Percentiles rank a stretch among this genome's conserved stretches.
Conservation (phyloP, 2,797 vertebrate genomes). For the Catharus ustulatus region DNA sequence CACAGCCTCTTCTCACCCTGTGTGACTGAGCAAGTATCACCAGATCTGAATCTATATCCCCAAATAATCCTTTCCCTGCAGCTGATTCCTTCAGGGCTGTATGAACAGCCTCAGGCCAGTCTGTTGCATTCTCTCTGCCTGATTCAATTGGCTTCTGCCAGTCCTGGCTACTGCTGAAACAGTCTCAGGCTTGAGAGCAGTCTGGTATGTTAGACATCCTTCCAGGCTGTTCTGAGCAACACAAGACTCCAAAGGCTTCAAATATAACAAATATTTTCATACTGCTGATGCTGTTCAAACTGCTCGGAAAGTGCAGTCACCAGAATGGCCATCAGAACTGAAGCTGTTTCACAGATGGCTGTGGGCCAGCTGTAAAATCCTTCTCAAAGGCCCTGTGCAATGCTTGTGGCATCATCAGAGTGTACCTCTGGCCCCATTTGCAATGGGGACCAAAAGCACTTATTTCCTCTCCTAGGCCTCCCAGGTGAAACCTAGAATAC, state of each 20-base stretch:
- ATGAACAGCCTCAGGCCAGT: neutral
- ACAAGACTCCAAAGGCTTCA: neutral
- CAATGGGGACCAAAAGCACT: neutral
- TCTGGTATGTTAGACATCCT: neutral
- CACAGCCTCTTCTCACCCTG: neutral
- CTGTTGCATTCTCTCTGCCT: neutral
- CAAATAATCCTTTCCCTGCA: neutral
- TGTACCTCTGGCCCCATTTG: accelerated
- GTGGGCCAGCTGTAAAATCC: neutral
- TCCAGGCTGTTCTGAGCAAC: neutral
- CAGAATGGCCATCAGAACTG: neutral
- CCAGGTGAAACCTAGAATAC: neutral
- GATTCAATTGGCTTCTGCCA: neutral
- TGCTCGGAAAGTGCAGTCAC: neutral
- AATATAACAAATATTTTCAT: neutral
- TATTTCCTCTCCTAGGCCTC: neutral
- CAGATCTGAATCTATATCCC: neutral
- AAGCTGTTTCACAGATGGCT: neutral
- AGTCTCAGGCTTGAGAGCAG: neutral
- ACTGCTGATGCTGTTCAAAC: neutral
- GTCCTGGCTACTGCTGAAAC: neutral
- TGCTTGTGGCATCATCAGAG: neutral
- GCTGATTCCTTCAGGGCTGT: neutral
- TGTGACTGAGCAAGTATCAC: neutral
- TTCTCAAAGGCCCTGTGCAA: neutral